Base-by-base conservation (phyloP, 1,140 invertebrate genomes). In the Orchestia grillus region DNA sequence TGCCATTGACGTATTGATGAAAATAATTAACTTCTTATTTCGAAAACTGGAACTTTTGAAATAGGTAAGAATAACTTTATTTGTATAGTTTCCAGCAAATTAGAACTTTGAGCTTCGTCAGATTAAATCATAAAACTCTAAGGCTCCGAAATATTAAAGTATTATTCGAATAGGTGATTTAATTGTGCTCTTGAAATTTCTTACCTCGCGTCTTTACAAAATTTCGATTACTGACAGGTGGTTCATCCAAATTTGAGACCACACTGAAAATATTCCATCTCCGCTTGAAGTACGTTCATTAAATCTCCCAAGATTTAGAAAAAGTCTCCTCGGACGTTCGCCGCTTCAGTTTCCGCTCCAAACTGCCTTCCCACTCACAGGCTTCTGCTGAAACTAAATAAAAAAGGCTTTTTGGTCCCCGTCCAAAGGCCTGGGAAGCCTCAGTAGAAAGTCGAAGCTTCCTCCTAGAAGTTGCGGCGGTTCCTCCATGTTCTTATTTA, bases 371-470 rank as follows among this genome's bases (percentile, higher is more conserved):
- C 92, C 44, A 11, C 92, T n/a, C 92, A 8, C 44, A 45, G 44
- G 43, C 43, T 45, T 45, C 92, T 94, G 92, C 11, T 44, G 6
- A 45, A 47, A 94, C 41, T 45, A 94, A 94, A 94, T 44, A 45
- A 94, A 94, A 94, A 47, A 40, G 6, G 43, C 92, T 94, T 44
- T 94, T 94, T 94, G 92, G 92, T 45, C 92, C 43, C 11, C n/a
- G 92, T 44, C 92, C 43, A 94, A 94, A 94, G 92, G 44, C 44
- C 92, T 94, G 44, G 47, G 92, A 94, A 94, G 92, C 92, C 41
- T 47, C 44, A 44, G 43, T 47, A 47, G 0, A 23, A 94, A 94
- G 43, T 94, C 92, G 44, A 94, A 45, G 92, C 92, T 94, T 47
- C 44, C 40, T n/a, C 43, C 92, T 19, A 94, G 44, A 94, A 94